Base-by-base conservation (phyloP, 2,113 vertebrate species). In the Anser brachyrhynchus region DNA sequence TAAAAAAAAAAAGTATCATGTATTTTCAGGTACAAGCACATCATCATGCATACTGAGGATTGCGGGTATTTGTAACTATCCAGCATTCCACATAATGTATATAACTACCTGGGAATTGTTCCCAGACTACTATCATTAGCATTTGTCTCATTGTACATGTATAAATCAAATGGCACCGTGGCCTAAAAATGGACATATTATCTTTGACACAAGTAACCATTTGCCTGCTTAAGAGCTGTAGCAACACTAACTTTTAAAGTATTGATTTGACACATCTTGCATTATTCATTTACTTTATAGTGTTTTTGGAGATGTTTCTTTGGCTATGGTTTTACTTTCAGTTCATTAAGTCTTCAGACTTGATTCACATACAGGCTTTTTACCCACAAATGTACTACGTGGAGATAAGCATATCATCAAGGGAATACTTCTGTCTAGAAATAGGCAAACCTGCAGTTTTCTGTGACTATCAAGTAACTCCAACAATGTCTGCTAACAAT, bases 141-240 rank as follows among this genome's bases (percentile, higher is more conserved):
- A 87, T 93, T 93, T 96, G 43, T 77, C 86, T 81, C 35, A 61
- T 39, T 65, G 33, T 65, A 78, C 3, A 0, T 19, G 44, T 18
- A 91, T 28, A 94, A 91, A 83, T 85, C 77, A 92, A 70, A 54
- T 2, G 11, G 23, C 31, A 52, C 28, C 26, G 37, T 46, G n/a
- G 37, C 43, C 90, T 78, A 51, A 77, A 95, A 95, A 49, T 5
- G 31, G 64, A 44, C 79, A 80, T 35, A n/a, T 9, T 78, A 18
- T 55, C 83, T 80, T 90, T 89, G 83, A 92, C 79, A 93, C 55
- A 67, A 93, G 57, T 51, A 92, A 49, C 44, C 28, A 33, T 51
- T 67, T 51, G 11, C 58, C 76, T 82, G n/a, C 41, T 90, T 35
- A 20, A 75, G 51, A 70, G 28, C 65, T 69, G 52, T 5, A 89